Base-by-base conservation (phyloP, 2,113 vertebrate genomes). In the Aegithalos caudatus region DNA sequence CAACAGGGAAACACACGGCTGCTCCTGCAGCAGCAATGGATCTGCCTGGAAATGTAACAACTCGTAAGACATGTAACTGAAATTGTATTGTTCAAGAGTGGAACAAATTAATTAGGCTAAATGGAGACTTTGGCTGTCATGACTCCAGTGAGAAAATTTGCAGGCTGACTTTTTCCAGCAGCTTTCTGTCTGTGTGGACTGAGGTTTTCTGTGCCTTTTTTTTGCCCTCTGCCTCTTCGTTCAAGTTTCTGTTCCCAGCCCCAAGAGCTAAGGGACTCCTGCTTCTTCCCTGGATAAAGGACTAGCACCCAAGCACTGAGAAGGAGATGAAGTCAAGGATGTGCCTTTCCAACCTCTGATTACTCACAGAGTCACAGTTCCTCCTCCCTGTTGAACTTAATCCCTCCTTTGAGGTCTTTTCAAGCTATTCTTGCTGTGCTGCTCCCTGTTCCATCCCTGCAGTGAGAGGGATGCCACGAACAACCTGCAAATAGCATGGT, bases 41-140 rank as follows among this genome's bases (percentile, higher is more conserved):
- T 88, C 84, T 94, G 64, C 76, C 82, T 15, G 44, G 82, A 92
- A 95, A 88, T 53, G 76, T 81, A 81, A 60, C 85, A 95, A 17
- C 72, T 88, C 27, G 1, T 60, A 71, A 70, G 90, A 94, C 11
- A 3, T 81, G 85, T 71, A 94, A 50, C 71, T 0, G 6, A 81
- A 92, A 93, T 90, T 47, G 79, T 83, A 81, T 90, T 95, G 82
- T 93, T 90, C 76, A 80, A 13, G 90, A 86, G 51, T 93, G 93
- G 95, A 96, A 93, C 88, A 83, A 94, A 92, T 94, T 90, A 95
- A 96, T 96, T 93, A 81, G 47, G 42, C 57, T 88, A 93, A 90
- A 86, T 88, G 82, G 92, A 93, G 79, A 64, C 76, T 93, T 88
- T 64, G 64, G 31, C 87, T 92, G 81, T 90, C 85, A 47, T 40